Base-by-base conservation (phyloP, 2,888 invertebrate species). In the Nysson spinosus region DNA sequence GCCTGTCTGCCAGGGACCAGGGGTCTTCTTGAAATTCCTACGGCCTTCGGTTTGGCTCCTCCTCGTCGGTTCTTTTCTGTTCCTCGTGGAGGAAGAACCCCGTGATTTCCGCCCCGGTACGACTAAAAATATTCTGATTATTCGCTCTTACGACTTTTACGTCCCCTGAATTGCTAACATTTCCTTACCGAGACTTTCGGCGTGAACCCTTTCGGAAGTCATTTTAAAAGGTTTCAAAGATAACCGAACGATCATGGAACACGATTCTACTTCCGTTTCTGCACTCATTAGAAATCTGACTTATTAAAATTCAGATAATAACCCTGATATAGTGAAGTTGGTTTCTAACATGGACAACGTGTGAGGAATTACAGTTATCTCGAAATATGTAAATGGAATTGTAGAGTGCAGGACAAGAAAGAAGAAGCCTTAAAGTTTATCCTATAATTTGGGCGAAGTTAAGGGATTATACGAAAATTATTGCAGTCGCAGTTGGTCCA, bases 21-120 rank as follows among this genome's bases (percentile, higher is more conserved):
- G 39, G 24, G 16, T 73, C 73, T 66, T 75, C 67, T 72, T 67
- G 69, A 76, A 66, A 75, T 75, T 75, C 72, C 70, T 63, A 42
- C 42, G 44, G 30, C 44, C 54, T 35, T 50, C 63, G 64, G 49
- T 55, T 34, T 11, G 24, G 24, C 11, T 46, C 43, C 30, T 32
- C 14, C 43, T 49, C 34, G 34, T 6, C 37, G 24, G 16, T 44
- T 32, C 64, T 57, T 43, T 44, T 44, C 26, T 9, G 11, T 26
- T 5, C 32, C 14, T 14, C 14, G 6, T 19, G 19, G 14, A 28
- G 32, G 9, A 30, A 26, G 49, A 24, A 30, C 11, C 50, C 2
- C 12, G 12, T 16, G 46, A 40, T 49, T 56, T 49, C 28, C 47
- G 54, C 14, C 12, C 19, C 34, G 24, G 7, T 16, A 12, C 9